Evolutionary conservation across 2,113 vertebrate species (phyloP), one percentile per base, ranked within the genome.

Genomic region (Mionectes macconnelli): DNA sequence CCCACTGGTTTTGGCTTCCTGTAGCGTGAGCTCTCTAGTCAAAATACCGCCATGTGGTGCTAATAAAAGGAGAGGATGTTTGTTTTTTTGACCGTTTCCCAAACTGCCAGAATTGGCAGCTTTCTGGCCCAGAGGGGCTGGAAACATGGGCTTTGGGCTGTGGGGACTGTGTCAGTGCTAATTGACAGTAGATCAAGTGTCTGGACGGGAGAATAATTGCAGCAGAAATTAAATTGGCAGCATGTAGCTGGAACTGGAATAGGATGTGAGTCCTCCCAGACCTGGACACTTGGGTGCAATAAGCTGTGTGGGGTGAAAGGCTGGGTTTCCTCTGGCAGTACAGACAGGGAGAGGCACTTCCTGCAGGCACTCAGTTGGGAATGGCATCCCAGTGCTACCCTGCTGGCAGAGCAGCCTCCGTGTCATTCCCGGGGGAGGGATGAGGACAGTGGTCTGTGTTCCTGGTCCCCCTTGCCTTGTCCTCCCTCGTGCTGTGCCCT

Each of bases 21-120:
- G 78, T 37, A 81, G 39, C 5, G 1, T 40, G 59, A 64, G n/a
- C 64, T 76, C 3, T 3, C 42, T 69, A 80, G 70, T 85, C 83
- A 92, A 89, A 95, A 87, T 50, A 81, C 19, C 0, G 0, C 91
- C 94, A 70, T 70, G 84, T 35, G 57, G 77, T 89, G 68, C 74
- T 88, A 68, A 88, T 89, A 87, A 85, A 81, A 79, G 83, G 63
- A 83, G 59, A 87, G 83, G 77, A 73, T 75, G 56, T 89, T 96
- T 96, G 64, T 81, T 91, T 86, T 74, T 84, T 78, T 87, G 82
- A 59, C 77, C 4, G 5, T 91, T 63, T 93, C 59, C 59, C 49
- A 13, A 66, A 18, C 35, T 90, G 92, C 81, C n/a, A 59, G 44
- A 91, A 78, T 40, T 45, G 59, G 80, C 90, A 83, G 90, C 40